phyloP scores from a whole-genome alignment of 1,140 invertebrate species.

The Triops cancriformis region DNA sequence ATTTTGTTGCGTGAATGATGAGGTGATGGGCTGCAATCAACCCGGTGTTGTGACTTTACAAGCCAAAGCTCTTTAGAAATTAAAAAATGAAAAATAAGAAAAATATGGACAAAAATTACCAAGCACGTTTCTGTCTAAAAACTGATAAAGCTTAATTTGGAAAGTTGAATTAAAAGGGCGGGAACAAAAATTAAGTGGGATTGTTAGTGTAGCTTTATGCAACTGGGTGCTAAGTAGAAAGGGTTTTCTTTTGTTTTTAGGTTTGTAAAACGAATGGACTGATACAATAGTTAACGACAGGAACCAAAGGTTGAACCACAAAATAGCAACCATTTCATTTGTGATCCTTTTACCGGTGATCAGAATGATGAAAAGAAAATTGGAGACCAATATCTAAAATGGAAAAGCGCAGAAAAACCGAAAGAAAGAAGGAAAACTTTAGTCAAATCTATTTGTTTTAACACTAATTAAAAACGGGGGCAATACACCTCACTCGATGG shows the following conservation, averaged over 20 bases:
- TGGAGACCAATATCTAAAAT: background rate
- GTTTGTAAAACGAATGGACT: too few species aligned
- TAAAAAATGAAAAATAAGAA: background rate
- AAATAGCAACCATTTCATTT: background rate
- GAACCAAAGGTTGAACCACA: background rate
- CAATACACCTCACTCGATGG: conserved; percentile 12
- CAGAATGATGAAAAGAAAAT: background rate
- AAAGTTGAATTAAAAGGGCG: background rate
- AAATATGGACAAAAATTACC: background rate
- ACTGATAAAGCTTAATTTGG: background rate
- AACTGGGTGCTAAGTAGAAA: background rate
- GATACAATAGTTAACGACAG: background rate
- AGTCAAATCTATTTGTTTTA: background rate
- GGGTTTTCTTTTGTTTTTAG: background rate
- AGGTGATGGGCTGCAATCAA: conserved; percentile 12
- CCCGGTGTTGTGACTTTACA: conserved; percentile 12
- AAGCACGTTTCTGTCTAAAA: background rate
- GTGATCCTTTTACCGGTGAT: background rate
- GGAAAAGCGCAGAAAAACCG: background rate
- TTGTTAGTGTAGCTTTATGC: conserved; percentile 1
- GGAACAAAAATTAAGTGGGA: background rate
- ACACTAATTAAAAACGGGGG: background rate
- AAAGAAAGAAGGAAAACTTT: background rate
- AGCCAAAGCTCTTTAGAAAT: background rate
- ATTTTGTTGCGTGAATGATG: background rate